Conservation (phyloP, 2,888 invertebrate genomes). For the Hololepta plana region DNA sequence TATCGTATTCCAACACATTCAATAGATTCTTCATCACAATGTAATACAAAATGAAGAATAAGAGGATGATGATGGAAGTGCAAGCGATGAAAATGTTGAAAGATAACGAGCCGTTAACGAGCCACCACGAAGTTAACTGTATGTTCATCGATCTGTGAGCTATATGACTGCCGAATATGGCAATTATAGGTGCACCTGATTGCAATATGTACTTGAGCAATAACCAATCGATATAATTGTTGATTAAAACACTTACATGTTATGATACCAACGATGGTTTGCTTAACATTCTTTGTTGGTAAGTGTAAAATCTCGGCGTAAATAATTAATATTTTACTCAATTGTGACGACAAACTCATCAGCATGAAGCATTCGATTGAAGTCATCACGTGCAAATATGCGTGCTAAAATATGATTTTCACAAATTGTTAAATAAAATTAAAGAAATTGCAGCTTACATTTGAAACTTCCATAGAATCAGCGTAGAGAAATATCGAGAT, state of each 20-base stretch:
- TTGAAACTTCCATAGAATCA: constrained; percentile 28
- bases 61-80: constrained; percentile 43
- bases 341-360: constrained; percentile 48
- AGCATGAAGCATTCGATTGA: constrained; percentile 45
- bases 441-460: constrained; percentile 22
- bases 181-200: constrained; percentile 45
- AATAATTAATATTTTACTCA: constrained; percentile 50
- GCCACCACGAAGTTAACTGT: constrained; percentile 43
- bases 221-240: constrained; percentile 1
- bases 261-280: constrained; percentile 47
- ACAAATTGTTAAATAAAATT: constrained; percentile 3
- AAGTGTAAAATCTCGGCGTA: constrained; percentile 49
- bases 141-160: constrained; percentile 44
- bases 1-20: constrained; percentile 40
- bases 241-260: constrained; percentile 24
- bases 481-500: constrained; percentile 42
- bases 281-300: constrained; percentile 33
- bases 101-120: constrained; percentile 36
- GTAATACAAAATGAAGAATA: constrained; percentile 49
- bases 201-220: too few relatives aligned
- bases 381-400: constrained; percentile 39
- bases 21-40: constrained; percentile 44
- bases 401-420: constrained; percentile 25
- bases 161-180: constrained; percentile 45
- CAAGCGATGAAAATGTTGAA: constrained; percentile 50